Evolutionary conservation across 1,140 invertebrate genomes (phyloP).

Genomic region (Trichomalopsis sarcophagae): DNA sequence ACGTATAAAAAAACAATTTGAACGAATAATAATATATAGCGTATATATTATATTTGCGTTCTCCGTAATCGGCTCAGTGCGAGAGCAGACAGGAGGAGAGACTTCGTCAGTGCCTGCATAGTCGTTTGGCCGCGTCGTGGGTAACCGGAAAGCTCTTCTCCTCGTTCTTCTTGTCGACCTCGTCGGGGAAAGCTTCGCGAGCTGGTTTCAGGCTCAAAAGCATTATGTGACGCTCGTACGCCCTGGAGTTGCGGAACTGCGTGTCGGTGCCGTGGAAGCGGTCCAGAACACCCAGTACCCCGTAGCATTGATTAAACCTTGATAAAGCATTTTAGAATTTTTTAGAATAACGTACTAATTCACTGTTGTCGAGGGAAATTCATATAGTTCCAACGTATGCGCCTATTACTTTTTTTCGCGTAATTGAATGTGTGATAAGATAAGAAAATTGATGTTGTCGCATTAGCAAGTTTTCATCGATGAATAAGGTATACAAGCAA

Average conservation of each 20-base stretch:
- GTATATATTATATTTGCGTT: too few species aligned
- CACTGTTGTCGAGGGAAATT: too few species aligned
- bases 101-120: constrained; percentile 33
- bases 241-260: constrained; percentile 83
- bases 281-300: constrained; percentile 89
- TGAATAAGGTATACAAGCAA: neutral
- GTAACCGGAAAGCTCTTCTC: neutral
- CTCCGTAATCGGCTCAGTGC: neutral
- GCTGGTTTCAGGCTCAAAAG: constrained; percentile 87
- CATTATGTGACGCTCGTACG: constrained; percentile 86
- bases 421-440: too few species aligned
- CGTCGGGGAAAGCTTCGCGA: constrained; percentile 84
- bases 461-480: too few species aligned
- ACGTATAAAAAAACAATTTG: neutral
- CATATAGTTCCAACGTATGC: too few species aligned
- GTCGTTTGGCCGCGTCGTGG: neutral
- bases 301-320: constrained; percentile 91
- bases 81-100: neutral
- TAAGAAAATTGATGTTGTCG: neutral
- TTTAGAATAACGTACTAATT: too few species aligned
- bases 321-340: neutral
- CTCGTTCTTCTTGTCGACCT: constrained; percentile 54
- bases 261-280: constrained; percentile 90
- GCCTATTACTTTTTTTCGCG: too few species aligned
- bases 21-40: neutral